phyloP scores from a whole-genome alignment of 2,113 vertebrate genomes.

The Myotis yumanensis region DNA sequence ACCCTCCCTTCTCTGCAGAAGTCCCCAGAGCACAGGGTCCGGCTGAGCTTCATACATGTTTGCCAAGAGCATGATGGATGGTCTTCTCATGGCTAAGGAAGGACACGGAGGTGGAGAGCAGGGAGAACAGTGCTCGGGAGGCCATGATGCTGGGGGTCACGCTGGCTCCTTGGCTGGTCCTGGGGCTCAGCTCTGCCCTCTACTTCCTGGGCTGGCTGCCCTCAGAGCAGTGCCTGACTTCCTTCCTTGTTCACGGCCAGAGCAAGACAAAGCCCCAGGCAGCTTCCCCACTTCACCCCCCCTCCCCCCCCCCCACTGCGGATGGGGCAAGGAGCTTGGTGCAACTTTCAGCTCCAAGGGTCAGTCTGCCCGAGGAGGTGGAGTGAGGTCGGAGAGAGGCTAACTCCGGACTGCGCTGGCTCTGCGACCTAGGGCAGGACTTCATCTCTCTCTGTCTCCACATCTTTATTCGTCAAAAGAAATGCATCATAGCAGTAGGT shows the following conservation, averaged over 20 bases:
- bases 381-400: neutral
- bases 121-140: neutral
- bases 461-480: neutral
- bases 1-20: neutral
- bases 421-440: neutral
- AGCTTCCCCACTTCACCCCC: neutral
- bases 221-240: neutral
- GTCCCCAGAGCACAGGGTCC: neutral
- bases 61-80: neutral
- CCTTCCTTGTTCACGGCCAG: fast-evolving
- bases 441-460: neutral
- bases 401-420: neutral
- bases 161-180: neutral
- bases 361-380: neutral
- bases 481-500: neutral
- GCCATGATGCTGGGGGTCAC: fast-evolving
- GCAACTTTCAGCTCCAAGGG: neutral
- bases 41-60: neutral
- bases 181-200: neutral
- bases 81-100: neutral
- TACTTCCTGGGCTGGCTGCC: neutral
- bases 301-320: neutral
- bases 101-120: neutral
- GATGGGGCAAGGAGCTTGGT: neutral
- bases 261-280: neutral